Percentiles rank a stretch among this genome's conserved stretches.
Evolutionary conservation across 1,140 invertebrate genomes (phyloP).

Genomic region (Musca domestica): DNA sequence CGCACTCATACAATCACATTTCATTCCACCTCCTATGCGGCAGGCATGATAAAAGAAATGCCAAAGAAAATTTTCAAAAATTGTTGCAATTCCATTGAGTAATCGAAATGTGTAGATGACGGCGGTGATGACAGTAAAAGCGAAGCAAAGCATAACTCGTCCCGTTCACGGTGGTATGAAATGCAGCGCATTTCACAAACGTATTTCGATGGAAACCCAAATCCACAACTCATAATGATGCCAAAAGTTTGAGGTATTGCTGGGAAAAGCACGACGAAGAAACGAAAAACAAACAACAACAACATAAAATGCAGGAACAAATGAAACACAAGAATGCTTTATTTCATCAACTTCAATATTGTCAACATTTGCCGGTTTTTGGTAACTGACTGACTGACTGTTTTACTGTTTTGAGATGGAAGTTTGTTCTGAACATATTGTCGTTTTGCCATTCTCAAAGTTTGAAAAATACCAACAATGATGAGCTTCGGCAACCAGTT

Average conservation of each 20-base stretch:
- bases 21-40: neutral
- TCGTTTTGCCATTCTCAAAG: no score
- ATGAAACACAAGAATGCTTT: conserved; percentile 9
- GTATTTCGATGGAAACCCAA: no score
- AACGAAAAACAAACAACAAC: neutral
- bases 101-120: conserved; percentile 6
- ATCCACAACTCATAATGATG: no score
- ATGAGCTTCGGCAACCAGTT: no score
- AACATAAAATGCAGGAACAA: no score
- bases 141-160: no score
- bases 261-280: neutral
- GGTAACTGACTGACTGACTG: no score
- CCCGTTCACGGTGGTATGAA: no score
- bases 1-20: neutral
- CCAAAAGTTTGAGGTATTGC: neutral
- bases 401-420: no score
- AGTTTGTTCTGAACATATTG: no score
- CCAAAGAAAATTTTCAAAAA: conserved; percentile 18
- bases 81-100: conserved; percentile 21
- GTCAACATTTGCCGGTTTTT: neutral
- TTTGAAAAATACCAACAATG: no score
- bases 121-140: neutral
- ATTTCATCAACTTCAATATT: conserved; percentile 22
- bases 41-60: conserved; percentile 5
- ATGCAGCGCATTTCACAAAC: no score